Conservation (phyloP, 1,140 invertebrate species). For the Calephelis virginiensis region DNA sequence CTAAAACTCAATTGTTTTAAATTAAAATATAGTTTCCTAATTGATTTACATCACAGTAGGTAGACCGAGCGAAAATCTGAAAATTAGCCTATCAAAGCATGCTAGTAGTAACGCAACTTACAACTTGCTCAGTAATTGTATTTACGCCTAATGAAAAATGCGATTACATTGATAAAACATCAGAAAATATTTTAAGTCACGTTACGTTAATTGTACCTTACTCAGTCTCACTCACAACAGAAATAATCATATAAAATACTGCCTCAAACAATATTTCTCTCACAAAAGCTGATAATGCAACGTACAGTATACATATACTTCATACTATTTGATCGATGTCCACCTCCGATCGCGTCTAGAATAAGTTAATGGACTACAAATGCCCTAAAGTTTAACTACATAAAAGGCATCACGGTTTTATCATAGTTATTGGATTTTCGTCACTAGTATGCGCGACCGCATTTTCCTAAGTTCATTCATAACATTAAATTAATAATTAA, state of each 20-base stretch:
- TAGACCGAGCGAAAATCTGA: constrained; percentile 72
- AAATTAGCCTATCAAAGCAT: constrained; percentile 72
- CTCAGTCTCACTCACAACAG: constrained; percentile 72
- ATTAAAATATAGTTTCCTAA: constrained; percentile 44
- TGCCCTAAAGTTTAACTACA: constrained; percentile 74
- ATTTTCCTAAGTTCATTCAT: constrained; percentile 76
- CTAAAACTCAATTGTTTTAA: constrained; percentile 49
- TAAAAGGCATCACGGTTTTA: constrained; percentile 70
- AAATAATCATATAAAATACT: constrained; percentile 74
- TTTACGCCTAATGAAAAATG: constrained; percentile 31
- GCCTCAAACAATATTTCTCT: constrained; percentile 55
- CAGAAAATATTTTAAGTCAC: constrained; percentile 59
- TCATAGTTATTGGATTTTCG: constrained; percentile 79
- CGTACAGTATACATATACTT: constrained; percentile 28
- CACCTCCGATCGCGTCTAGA: constrained; percentile 66
- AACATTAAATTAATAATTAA: constrained; percentile 75
- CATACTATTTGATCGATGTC: constrained; percentile 70
- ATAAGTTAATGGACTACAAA: constrained; percentile 73
- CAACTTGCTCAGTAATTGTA: constrained; percentile 53
- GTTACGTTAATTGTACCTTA: constrained; percentile 67
- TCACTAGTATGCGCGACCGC: constrained; percentile 79
- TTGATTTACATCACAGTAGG: constrained; percentile 69
- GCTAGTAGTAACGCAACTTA: constrained; percentile 66
- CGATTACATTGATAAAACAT: constrained; percentile 47
- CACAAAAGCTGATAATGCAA: constrained; percentile 24